Percentiles rank a stretch among this genome's conserved stretches.
Conservation (phyloP, 2,797 vertebrate species). For the Cottoperca gobio region DNA sequence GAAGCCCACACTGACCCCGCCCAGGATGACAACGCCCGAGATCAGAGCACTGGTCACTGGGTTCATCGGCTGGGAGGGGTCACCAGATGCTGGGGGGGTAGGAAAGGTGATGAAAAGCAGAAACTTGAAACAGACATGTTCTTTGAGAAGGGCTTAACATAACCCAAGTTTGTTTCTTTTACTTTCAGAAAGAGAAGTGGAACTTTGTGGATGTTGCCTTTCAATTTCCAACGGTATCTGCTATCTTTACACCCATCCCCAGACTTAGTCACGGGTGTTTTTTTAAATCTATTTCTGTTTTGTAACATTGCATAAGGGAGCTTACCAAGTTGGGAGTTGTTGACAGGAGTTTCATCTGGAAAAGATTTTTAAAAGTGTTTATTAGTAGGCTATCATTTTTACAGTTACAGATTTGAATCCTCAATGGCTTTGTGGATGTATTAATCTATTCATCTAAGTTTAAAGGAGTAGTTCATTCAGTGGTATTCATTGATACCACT, state of each 20-base stretch:
- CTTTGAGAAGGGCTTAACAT: conserved; percentile 3
- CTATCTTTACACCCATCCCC: neutral
- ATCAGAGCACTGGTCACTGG: conserved; percentile 90
- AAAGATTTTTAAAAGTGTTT: conserved; percentile 35
- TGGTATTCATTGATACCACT: neutral
- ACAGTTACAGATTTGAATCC: neutral
- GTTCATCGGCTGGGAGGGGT: conserved; percentile 85
- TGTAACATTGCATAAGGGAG: neutral
- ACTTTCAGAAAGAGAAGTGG: neutral
- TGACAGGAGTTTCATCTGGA: conserved; percentile 93
- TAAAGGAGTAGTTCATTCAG: neutral
- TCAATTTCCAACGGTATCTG: conserved; percentile 9
- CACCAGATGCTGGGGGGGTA: conserved; percentile 62
- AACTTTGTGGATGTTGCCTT: neutral
- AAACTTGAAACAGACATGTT: conserved; percentile 7
- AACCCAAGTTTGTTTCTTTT: conserved; percentile 15
- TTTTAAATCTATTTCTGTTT: conserved; percentile 13
- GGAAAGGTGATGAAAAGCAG: conserved; percentile 29
- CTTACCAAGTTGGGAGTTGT: conserved; percentile 97
- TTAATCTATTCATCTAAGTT: neutral
- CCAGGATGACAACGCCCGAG: conserved; percentile 91
- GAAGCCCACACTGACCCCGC: conserved; percentile 88
- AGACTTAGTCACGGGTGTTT: neutral
- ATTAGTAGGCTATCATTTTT: conserved; percentile 6
- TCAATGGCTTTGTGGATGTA: neutral